Evolutionary conservation across 2,888 invertebrate genomes (phyloP), one percentile per base, ranked within the genome.

Genomic region (Andricus curvator): DNA sequence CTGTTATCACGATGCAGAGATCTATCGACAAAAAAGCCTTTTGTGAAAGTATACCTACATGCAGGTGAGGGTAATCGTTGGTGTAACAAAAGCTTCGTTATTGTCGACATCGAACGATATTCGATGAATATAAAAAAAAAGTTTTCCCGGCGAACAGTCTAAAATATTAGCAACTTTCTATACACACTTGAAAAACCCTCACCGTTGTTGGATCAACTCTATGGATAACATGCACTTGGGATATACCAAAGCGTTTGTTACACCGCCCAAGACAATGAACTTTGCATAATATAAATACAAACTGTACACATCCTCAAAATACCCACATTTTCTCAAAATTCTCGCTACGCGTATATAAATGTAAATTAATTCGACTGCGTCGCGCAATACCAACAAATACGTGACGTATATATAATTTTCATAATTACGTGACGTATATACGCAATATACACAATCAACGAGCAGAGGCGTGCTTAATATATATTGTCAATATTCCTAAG

Each of bases 61-160:
- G 91, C 91, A 91, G 91, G 87, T 89, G 91, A 91, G 90, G 89
- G 88, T 89, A 86, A 86, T 83, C 84, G 81, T 85, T 80, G 80
- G 85, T 87, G 87, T 88, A 87, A 88, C 88, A 88, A 89, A 88
- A 87, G 87, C 88, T 86, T 87, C 85, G 82, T 80, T 84, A 76
- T 51, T 76, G 41, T 74, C 29, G 44, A 56, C 20, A 64, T 70
- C 33, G 17, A 64, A 65, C 44, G 25, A 51, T 37, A 4, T 48
- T 65, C 29, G 17, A 77, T 76, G 51, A 56, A 79, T 29, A 80
- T n/a, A 62, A 60, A 66, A 25, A 62, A 67, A 25, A 62, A 67
- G 66, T 44, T 41, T 77, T 51, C 56, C 29, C 64, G 64, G 25
- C 15, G 29, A 64, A 64, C 29, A 64, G 64, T 64, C 17, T 29